Evolutionary conservation across 1,140 invertebrate species (phyloP), one percentile per base, ranked within the genome.

Genomic region (Cylas formicarius): DNA sequence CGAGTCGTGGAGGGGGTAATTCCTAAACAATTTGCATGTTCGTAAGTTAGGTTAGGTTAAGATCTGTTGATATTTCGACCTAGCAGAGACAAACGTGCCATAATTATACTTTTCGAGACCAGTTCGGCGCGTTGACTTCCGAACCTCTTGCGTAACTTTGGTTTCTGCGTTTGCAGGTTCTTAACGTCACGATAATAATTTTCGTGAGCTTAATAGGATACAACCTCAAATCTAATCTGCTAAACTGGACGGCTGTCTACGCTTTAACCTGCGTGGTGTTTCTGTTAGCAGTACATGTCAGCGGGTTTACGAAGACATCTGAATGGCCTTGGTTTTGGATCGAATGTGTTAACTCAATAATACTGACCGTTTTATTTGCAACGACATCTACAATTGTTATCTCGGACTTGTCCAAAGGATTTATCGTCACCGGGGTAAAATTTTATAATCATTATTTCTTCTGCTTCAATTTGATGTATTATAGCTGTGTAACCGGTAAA

Each of bases 251-350:
- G 2, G 17, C 37, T 3, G 36, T 41, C 10, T 48, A 39, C 19
- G 45, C 16, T 11, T 34, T 48, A 6, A 7, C 32, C 9, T 33
- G 22, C 10, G 26, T 23, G n/a, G 13, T 48, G 19, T 24, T 38
- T 14, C 6, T 48, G 1, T 7, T 43, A 3, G 18, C 19, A 19
- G 23, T 48, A 6, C 36, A 48, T 21, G 16, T 48, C 3, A 32
- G 23, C 18, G 46, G 39, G 6, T 11, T 37, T 6, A 3, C 24
- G 4, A 29, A 28, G n/a, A 36, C 42, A 6, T 48, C 38, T 5
- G 33, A 43, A 7, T 36, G 35, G 13, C 46, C 46, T 13, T 48
- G 32, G 32, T 42, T 48, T 17, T 48, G 40, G 39, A 36, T 37
- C 9, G 38, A 48, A 20, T 48, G n/a, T 19, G 14, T 48, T 21